These are phyloP conservation scores for Maconellicoccus hirsutus DNA, from an alignment of 1,140 invertebrate genomes.

Conservation along the genomic window DNA sequence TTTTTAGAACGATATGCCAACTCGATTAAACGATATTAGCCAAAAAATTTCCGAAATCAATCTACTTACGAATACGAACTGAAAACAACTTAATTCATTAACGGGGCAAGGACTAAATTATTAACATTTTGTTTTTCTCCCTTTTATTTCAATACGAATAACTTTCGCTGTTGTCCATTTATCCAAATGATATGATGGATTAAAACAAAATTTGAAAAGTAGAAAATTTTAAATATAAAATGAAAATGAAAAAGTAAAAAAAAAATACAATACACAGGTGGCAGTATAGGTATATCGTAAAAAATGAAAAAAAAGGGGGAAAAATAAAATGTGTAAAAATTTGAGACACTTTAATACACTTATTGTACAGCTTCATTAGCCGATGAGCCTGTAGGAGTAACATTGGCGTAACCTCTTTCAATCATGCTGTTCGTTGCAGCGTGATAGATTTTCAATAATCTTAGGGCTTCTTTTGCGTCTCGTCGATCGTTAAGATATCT, in stretches of 20 bases:
- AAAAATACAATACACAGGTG: not conserved
- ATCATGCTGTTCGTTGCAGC: slow-evolving; percentile 27
- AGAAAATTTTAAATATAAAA: not conserved
- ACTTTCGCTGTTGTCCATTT: not conserved
- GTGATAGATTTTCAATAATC: slow-evolving; percentile 49
- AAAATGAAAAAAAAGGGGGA: not conserved
- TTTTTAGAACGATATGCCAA: too few species aligned
- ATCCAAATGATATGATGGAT: not conserved
- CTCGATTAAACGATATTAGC: too few species aligned
- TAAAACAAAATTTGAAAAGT: not conserved
- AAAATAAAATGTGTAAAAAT: not conserved
- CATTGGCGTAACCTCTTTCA: slow-evolving; percentile 6
- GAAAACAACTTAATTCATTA: too few species aligned
- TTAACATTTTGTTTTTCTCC: too few species aligned
- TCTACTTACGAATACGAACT: too few species aligned
- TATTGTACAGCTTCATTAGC: slow-evolving; percentile 14
- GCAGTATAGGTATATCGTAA: not conserved
- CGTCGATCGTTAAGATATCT: slow-evolving; percentile 65
- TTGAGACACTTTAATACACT: not conserved
- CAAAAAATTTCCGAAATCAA: too few species aligned
- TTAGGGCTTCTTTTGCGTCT: slow-evolving; percentile 70
- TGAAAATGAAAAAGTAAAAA: not conserved
- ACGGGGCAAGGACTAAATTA: too few species aligned
- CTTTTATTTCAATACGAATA: too few species aligned
- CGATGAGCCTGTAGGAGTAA: not conserved